These are phyloP conservation scores for Eupelmus urozonus DNA, from an alignment of 2,888 invertebrate species.

Conservation along the genomic window DNA sequence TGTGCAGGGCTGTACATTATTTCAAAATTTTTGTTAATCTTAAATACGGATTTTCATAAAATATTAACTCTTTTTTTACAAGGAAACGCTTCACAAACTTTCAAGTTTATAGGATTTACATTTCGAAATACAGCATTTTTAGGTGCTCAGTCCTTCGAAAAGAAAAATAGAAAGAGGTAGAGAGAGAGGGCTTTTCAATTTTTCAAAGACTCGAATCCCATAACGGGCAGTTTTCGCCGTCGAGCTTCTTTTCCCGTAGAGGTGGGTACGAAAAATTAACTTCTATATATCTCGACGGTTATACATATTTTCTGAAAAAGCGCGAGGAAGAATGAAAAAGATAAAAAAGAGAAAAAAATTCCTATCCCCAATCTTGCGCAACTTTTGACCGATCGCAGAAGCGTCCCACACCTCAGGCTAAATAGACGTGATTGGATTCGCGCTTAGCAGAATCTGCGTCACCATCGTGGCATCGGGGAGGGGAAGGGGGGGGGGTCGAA, in stretches of 20 bases:
- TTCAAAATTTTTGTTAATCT: too few relatives aligned
- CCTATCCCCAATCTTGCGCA: too few relatives aligned
- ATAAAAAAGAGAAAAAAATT: neutral
- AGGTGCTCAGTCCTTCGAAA: neutral
- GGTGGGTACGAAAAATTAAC: conserved; percentile 42
- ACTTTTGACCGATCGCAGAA: too few relatives aligned
- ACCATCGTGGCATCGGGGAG: neutral
- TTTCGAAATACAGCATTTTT: neutral
- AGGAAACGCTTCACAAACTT: too few relatives aligned
- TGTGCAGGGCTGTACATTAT: too few relatives aligned
- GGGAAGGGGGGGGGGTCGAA: too few relatives aligned
- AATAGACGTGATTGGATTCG: conserved; percentile 5
- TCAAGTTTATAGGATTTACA: neutral
- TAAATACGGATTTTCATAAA: too few relatives aligned
- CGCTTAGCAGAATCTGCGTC: conserved; percentile 23
- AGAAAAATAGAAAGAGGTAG: too few relatives aligned
- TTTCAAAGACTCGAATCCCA: conserved; percentile 39
- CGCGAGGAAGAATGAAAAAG: neutral
- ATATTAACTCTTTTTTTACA: too few relatives aligned
- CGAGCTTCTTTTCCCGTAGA: conserved; percentile 16
- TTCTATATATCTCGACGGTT: conserved; percentile 33
- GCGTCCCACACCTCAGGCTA: too few relatives aligned
- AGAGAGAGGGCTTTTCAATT: conserved; percentile 36
- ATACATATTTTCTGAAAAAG: neutral
- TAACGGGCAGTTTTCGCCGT: conserved; percentile 20